phyloP scores from a whole-genome alignment of 64 coral and sea anemone species.

The Acropora tenuis region DNA sequence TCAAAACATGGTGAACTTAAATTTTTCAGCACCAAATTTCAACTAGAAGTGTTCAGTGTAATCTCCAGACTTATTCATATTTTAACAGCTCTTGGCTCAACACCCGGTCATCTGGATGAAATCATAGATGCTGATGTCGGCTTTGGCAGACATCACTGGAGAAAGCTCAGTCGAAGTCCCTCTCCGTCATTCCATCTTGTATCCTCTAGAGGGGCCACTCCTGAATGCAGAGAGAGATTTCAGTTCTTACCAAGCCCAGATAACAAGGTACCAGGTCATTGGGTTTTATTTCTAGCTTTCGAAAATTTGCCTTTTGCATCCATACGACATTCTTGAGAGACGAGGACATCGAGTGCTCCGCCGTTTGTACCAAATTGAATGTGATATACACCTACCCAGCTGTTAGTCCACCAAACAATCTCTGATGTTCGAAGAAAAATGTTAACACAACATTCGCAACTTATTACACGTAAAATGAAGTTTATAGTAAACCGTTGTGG shows the following conservation, averaged over 20 bases:
- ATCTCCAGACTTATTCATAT: neutral
- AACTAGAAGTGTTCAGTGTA: neutral
- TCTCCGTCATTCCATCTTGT: constrained; percentile 39
- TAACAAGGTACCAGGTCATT: constrained; percentile 2
- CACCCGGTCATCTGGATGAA: constrained; percentile 58
- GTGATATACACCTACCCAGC: too few species aligned
- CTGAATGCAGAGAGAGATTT: constrained; percentile 1
- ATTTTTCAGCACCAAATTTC: neutral
- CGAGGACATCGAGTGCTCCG: too few species aligned
- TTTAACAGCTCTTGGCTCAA: constrained; percentile 68
- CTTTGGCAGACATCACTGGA: constrained; percentile 49
- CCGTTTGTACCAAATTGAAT: too few species aligned
- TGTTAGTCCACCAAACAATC: too few species aligned
- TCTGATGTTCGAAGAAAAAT: too few species aligned
- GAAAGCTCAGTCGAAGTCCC: constrained; percentile 64
- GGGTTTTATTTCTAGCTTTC: too few species aligned
- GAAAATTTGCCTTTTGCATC: too few species aligned
- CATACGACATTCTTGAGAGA: too few species aligned
- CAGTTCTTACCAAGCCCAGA: constrained; percentile 23
- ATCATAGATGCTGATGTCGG: constrained; percentile 75
- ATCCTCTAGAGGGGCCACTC: constrained; percentile 36
- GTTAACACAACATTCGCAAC: too few species aligned
- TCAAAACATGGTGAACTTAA: too few species aligned
- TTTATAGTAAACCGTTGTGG: too few species aligned
- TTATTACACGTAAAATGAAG: too few species aligned